Evolutionary conservation across 1,140 invertebrate species (phyloP).

Genomic region (Druon quercuslanigerum): DNA sequence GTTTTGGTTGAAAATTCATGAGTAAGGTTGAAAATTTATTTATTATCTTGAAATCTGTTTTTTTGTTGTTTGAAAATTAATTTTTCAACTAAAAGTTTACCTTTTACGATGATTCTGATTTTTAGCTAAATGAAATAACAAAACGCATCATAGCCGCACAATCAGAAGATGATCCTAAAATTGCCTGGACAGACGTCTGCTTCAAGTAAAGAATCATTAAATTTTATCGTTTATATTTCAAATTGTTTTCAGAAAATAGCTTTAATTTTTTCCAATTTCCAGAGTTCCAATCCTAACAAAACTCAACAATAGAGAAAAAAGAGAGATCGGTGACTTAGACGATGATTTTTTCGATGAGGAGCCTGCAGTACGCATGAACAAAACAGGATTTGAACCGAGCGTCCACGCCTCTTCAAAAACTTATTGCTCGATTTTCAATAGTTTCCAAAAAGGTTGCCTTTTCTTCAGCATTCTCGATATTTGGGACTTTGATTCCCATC

Average conservation of each 20-base stretch:
- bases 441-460: constrained; percentile 78
- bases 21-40: no score
- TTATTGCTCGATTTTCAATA: constrained; percentile 79
- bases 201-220: constrained; percentile 76
- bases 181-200: constrained; percentile 80
- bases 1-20: no score
- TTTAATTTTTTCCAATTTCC: not conserved
- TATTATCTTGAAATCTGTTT: no score
- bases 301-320: constrained; percentile 42
- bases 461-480: constrained; percentile 82
- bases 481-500: constrained; percentile 79
- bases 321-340: constrained; percentile 47
- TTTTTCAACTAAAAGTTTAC: no score
- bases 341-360: constrained; percentile 68
- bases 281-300: constrained; percentile 68
- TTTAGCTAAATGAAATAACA: constrained; percentile 69
- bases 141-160: constrained; percentile 57
- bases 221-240: constrained; percentile 32
- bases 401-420: constrained; percentile 74
- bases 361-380: constrained; percentile 48
- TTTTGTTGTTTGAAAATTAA: no score
- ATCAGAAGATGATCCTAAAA: constrained; percentile 56
- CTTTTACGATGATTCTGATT: constrained; percentile 14
- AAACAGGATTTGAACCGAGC: constrained; percentile 73
- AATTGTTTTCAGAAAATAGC: not conserved